Evolutionary conservation across 2,888 invertebrate genomes (phyloP).

Genomic region (Clitarchus hookeri): DNA sequence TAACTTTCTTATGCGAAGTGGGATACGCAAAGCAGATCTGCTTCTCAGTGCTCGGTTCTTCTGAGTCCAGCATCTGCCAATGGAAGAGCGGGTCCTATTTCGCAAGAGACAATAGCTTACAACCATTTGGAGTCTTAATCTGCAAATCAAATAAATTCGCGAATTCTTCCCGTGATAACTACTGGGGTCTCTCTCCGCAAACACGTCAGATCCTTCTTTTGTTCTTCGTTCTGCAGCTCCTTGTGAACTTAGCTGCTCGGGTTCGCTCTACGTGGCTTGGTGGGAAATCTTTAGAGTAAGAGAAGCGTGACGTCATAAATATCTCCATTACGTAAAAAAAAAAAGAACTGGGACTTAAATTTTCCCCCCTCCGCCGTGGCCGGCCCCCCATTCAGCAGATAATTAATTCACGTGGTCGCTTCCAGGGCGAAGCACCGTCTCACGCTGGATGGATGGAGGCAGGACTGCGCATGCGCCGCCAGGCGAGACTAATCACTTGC

Average conservation of each 20-base stretch:
- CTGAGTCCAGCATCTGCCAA: too few species aligned
- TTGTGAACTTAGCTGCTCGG: neutral
- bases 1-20: too few species aligned
- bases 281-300: neutral
- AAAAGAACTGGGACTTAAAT: neutral
- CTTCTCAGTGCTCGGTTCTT: too few species aligned
- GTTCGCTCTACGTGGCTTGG: neutral
- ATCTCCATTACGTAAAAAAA: neutral
- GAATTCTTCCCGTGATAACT: too few species aligned
- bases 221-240: neutral
- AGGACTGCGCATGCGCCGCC: neutral
- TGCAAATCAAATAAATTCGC: too few species aligned
- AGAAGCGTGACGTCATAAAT: slow-evolving; percentile 10
- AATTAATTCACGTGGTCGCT: neutral
- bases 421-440: neutral
- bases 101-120: too few species aligned
- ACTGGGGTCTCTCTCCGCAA: too few species aligned
- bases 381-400: neutral
- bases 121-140: too few species aligned
- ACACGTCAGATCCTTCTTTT: neutral
- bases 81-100: too few species aligned
- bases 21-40: too few species aligned
- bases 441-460: neutral
- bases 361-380: neutral
- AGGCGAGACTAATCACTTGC: neutral